Conservation (phyloP, 2,797 vertebrate genomes). For the Gallinago nigripennis region DNA sequence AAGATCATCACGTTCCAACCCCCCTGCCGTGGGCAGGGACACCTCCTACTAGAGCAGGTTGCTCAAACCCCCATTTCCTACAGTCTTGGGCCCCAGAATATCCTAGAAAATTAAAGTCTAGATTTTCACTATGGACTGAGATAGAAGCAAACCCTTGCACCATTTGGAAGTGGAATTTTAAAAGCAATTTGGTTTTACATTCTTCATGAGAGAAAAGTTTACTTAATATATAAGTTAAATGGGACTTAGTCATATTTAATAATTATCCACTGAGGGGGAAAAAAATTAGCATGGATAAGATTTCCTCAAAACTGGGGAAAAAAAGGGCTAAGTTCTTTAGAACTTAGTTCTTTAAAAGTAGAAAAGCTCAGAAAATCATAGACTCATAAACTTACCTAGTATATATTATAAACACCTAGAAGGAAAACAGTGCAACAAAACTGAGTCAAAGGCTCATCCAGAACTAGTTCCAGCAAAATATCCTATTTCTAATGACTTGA, state of each 20-base stretch:
- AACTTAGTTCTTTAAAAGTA: not conserved
- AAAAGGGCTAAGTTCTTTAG: not conserved
- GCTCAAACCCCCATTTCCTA: not conserved
- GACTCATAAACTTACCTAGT: not conserved
- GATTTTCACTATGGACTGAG: not conserved
- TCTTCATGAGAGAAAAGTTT: not conserved
- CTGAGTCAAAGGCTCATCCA: not conserved
- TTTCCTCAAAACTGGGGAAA: not conserved
- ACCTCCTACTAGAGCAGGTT: no score
- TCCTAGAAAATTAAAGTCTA: not conserved
- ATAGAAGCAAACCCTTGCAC: not conserved
- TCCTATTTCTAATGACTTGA: not conserved
- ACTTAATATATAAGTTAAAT: not conserved
- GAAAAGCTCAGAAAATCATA: not conserved
- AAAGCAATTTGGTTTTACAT: not conserved
- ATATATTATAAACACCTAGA: not conserved
- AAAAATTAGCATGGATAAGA: not conserved
- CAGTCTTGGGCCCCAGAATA: not conserved
- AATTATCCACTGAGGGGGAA: not conserved
- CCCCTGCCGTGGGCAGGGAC: no score
- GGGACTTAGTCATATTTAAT: not conserved
- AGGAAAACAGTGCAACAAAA: not conserved
- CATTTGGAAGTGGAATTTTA: not conserved
- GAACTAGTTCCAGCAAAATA: not conserved
- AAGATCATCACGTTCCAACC: no score